These are phyloP conservation scores for Calonectris borealis DNA, from an alignment of 2,113 vertebrate genomes.

Conservation along the genomic window DNA sequence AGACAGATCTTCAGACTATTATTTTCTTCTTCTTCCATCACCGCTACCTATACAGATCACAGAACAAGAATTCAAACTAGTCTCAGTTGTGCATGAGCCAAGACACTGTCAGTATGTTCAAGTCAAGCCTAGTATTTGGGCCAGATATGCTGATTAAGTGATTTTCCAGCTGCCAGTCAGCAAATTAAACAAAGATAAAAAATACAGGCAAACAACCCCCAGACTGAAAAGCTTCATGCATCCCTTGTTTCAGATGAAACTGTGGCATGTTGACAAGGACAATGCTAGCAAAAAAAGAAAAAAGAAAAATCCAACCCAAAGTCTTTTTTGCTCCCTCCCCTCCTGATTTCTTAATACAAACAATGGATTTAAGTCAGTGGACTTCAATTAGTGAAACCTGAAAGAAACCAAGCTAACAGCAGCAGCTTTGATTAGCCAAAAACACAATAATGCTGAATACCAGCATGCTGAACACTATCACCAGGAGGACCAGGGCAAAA, in stretches of 20 bases:
- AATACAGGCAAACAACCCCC: not conserved
- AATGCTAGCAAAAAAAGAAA: not conserved
- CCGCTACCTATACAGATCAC: not conserved
- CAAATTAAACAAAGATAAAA: conserved; percentile 58
- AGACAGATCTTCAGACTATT: not conserved
- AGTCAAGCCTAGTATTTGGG: not conserved
- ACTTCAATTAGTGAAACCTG: not conserved
- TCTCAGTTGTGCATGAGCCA: not conserved
- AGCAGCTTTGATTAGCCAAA: not conserved
- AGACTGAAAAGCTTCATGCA: not conserved
- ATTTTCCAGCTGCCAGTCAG: conserved; percentile 47
- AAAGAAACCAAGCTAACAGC: not conserved
- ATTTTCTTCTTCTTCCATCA: not conserved
- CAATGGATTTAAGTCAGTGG: not conserved
- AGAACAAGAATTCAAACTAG: conserved; percentile 18
- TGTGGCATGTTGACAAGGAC: not conserved
- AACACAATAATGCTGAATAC: not conserved
- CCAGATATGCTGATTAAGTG: conserved; percentile 47
- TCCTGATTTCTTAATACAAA: not conserved
- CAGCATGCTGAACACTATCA: not conserved
- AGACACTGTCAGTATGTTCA: conserved; percentile 19
- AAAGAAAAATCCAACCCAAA: not conserved
- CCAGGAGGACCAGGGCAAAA: not conserved
- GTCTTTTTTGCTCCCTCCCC: not conserved
- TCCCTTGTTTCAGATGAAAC: conserved; percentile 4